Percentiles rank a stretch among this genome's conserved stretches.
Evolutionary conservation across 1,140 invertebrate genomes (phyloP).

Genomic region (Globodera rostochiensis): DNA sequence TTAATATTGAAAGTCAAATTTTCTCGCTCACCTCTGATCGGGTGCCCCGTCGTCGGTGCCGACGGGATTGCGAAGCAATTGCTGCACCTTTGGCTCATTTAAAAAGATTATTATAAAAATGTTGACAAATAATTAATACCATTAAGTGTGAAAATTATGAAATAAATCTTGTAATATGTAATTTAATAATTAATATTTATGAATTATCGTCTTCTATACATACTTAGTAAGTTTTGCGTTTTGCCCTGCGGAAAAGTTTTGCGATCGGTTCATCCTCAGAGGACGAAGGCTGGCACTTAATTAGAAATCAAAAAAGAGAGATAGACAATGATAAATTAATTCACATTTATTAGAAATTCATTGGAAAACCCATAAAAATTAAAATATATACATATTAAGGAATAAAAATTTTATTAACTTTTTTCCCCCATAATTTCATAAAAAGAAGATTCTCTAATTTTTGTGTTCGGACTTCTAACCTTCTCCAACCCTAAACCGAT

Average conservation of each 20-base stretch:
- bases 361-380: too few species aligned
- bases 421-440: too few species aligned
- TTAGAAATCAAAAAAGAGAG: too few species aligned
- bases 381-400: too few species aligned
- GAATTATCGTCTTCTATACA: background rate
- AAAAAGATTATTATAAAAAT: background rate
- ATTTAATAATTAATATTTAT: background rate
- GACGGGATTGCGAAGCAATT: constrained; percentile 21
- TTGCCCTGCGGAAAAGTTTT: constrained; percentile 16
- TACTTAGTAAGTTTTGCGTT: constrained; percentile 28
- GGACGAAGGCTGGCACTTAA: constrained; percentile 29
- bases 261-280: constrained; percentile 23
- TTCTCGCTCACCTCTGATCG: background rate
- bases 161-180: too few species aligned
- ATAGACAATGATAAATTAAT: too few species aligned
- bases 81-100: constrained; percentile 23
- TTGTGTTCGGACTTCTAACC: constrained; percentile 26
- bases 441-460: too few species aligned
- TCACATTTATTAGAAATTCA: too few species aligned
- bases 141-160: background rate
- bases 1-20: too few species aligned
- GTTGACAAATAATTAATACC: background rate
- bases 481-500: constrained; percentile 18
- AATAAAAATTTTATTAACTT: too few species aligned
- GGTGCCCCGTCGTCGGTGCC: background rate